Conservation (phyloP, 2,888 invertebrate species). For the Megastigmus dorsalis region DNA sequence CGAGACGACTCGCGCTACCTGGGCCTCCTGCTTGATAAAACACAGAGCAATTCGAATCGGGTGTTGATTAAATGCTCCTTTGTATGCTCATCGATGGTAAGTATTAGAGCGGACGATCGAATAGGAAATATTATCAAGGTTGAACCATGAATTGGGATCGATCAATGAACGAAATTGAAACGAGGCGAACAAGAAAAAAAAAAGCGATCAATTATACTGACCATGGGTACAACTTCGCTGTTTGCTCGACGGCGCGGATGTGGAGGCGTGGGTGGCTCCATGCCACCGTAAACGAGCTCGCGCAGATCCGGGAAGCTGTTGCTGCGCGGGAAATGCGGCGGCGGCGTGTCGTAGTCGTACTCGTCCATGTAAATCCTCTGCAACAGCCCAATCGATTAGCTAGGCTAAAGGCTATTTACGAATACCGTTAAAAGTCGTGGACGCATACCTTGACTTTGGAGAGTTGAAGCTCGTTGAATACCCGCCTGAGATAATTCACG, state of each 20-base stretch:
- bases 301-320: constrained; percentile 85
- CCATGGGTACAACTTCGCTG: constrained; percentile 70
- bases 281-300: constrained; percentile 71
- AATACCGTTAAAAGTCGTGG: no score
- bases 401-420: no score
- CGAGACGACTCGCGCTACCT: constrained; percentile 81
- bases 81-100: no score
- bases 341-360: constrained; percentile 65
- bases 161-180: no score
- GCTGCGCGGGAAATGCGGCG: constrained; percentile 76
- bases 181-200: no score
- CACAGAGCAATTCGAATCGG: no score
- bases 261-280: constrained; percentile 60
- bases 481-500: constrained; percentile 82
- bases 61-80: no score
- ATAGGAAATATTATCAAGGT: no score
- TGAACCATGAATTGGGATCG: no score
- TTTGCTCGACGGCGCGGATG: constrained; percentile 71
- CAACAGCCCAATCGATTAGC: no score
- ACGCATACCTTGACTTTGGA: constrained; percentile 85
- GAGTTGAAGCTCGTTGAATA: constrained; percentile 88
- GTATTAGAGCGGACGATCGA: no score
- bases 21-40: constrained; percentile 62
- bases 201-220: no score
- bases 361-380: constrained; percentile 84